These are phyloP conservation scores for Takifugu flavidus DNA, from an alignment of 2,113 vertebrate genomes.

Conservation along the genomic window DNA sequence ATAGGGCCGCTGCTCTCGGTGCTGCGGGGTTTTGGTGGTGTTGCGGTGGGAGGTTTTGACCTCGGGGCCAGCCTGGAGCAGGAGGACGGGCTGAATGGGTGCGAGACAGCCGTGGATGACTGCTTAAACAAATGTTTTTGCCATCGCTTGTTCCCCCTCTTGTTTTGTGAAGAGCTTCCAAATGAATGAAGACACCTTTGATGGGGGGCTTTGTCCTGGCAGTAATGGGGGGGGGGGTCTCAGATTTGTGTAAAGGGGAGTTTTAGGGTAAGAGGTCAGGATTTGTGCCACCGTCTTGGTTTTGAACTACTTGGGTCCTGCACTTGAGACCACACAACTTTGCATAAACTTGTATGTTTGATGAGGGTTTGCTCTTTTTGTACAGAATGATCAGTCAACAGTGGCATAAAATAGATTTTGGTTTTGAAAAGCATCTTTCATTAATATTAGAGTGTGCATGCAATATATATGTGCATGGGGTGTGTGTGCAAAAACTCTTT, in stretches of 20 bases:
- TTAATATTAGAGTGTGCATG: too few relatives aligned
- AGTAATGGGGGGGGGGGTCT: conserved; percentile 46
- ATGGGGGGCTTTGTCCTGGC: conserved; percentile 35
- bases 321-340: conserved; percentile 15
- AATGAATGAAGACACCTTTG: conserved; percentile 45
- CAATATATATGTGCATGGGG: too few relatives aligned
- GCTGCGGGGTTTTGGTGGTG: conserved; percentile 53
- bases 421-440: too few relatives aligned
- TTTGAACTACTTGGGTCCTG: conserved; percentile 28
- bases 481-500: too few relatives aligned
- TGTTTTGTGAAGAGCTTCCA: conserved; percentile 34
- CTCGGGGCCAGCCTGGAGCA: conserved; percentile 53
- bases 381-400: too few relatives aligned
- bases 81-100: conserved; percentile 55
- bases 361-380: too few relatives aligned
- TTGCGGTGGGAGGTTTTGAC: conserved; percentile 49
- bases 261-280: conserved; percentile 45
- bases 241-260: conserved; percentile 63
- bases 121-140: conserved; percentile 66
- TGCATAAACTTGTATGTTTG: conserved; percentile 9
- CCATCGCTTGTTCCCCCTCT: conserved; percentile 45
- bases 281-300: conserved; percentile 18
- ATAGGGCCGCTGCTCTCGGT: conserved; percentile 50
- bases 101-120: conserved; percentile 48
- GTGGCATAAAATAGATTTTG: too few relatives aligned